Evolutionary conservation across 2,113 vertebrate genomes (phyloP).

Genomic region (Epinephelus fuscoguttatus): DNA sequence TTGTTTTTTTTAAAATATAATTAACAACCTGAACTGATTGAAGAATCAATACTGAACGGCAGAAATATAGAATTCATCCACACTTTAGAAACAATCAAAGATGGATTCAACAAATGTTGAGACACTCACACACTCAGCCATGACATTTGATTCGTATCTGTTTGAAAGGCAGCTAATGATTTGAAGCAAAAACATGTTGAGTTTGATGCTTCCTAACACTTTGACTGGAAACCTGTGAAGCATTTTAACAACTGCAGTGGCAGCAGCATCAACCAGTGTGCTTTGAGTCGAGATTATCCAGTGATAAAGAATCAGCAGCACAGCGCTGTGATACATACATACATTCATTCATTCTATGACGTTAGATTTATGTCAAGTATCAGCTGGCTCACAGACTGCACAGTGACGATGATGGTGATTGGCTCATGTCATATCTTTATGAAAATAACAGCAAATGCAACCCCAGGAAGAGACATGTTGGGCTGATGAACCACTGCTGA

Average conservation of each 20-base stretch:
- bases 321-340: conserved; percentile 33
- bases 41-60: conserved; percentile 67
- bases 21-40: conserved; percentile 50
- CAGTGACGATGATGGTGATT: not conserved
- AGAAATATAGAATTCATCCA: conserved; percentile 66
- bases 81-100: conserved; percentile 28
- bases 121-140: conserved; percentile 23
- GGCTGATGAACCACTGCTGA: not conserved
- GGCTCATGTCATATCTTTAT: conserved; percentile 15
- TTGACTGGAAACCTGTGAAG: conserved; percentile 8
- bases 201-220: conserved; percentile 1
- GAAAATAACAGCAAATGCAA: not conserved
- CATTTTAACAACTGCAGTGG: not conserved
- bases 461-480: not conserved
- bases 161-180: conserved; percentile 65
- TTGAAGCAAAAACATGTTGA: conserved; percentile 6
- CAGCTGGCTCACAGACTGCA: not conserved
- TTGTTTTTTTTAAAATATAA: conserved; percentile 40
- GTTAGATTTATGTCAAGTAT: conserved; percentile 6
- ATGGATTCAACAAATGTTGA: conserved; percentile 41
- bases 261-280: conserved; percentile 32
- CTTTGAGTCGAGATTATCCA: conserved; percentile 55
- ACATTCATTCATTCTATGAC: conserved; percentile 35
- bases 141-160: conserved; percentile 16
- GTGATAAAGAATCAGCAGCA: conserved; percentile 45